Conservation (phyloP, 2,888 invertebrate species). For the Drosophila imparisetae region DNA sequence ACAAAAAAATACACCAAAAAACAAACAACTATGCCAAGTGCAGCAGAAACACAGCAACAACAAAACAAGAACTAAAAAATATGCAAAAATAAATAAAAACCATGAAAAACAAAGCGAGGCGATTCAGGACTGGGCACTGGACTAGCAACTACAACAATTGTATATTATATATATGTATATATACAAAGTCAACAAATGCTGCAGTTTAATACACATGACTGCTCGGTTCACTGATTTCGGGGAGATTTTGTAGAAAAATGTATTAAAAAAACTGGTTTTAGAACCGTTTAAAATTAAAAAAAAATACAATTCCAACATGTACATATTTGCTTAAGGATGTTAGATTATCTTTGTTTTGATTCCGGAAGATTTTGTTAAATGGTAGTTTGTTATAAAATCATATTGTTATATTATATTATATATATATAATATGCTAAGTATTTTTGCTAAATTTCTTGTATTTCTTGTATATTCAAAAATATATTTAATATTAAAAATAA, state of each 20-base stretch:
- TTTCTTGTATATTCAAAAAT: not conserved
- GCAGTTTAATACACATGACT: not conserved
- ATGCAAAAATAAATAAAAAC: slow-evolving; percentile 1
- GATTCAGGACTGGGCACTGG: slow-evolving; percentile 26
- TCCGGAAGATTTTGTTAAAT: not conserved
- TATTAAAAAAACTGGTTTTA: not conserved
- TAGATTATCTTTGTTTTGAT: not conserved
- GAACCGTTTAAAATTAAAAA: not conserved
- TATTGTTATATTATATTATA: not conserved
- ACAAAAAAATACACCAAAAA: slow-evolving; percentile 48
- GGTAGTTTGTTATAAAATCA: not conserved
- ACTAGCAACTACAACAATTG: slow-evolving; percentile 36
- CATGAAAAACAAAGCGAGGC: slow-evolving; percentile 18
- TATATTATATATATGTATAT: slow-evolving; percentile 3
- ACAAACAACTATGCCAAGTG: slow-evolving; percentile 28
- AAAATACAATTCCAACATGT: not conserved
- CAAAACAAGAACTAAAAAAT: slow-evolving; percentile 27
- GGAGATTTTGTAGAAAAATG: too few relatives aligned
- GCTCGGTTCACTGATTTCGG: not conserved
- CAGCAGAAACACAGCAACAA: slow-evolving; percentile 8
- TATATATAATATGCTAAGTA: not conserved
- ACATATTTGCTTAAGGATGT: not conserved
- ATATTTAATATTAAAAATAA: not conserved
- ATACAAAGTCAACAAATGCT: slow-evolving; percentile 10
- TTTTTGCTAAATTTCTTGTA: not conserved